phyloP scores from a whole-genome alignment of 2,888 invertebrate genomes.

The Molanna angustata region DNA sequence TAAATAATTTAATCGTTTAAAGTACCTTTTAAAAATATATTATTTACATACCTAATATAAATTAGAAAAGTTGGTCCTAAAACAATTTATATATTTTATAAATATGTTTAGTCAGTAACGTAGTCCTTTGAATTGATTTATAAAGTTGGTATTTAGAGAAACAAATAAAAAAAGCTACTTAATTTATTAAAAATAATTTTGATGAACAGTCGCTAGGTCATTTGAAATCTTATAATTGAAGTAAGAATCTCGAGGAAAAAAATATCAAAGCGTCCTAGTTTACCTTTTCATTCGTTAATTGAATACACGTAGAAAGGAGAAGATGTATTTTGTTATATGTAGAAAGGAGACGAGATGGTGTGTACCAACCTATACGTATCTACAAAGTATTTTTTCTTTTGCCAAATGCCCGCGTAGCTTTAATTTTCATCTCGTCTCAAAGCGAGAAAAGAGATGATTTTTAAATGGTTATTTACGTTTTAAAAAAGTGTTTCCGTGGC shows the following conservation, averaged over 20 bases:
- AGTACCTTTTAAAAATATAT: too few relatives aligned
- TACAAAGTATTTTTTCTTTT: slow-evolving; percentile 29
- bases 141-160: too few relatives aligned
- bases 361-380: slow-evolving; percentile 21
- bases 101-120: too few relatives aligned
- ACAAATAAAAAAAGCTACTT: too few relatives aligned
- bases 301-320: background rate
- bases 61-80: too few relatives aligned
- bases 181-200: too few relatives aligned
- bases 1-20: too few relatives aligned
- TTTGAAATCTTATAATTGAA: background rate
- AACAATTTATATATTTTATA: too few relatives aligned
- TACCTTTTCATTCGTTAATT: background rate
- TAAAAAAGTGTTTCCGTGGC: slow-evolving; percentile 30
- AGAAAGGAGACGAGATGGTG: background rate
- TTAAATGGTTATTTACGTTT: slow-evolving; percentile 34
- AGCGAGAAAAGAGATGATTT: slow-evolving; percentile 26
- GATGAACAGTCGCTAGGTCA: background rate
- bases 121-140: too few relatives aligned
- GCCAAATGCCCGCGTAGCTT: slow-evolving; percentile 23
- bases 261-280: background rate
- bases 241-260: background rate
- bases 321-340: background rate
- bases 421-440: slow-evolving; percentile 30
- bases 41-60: too few relatives aligned